A percentile compares a stretch with the other conserved stretches of the same genome.
These are phyloP conservation scores for Euborellia annulipes DNA, from an alignment of 1,140 invertebrate species.

Conservation along the genomic window DNA sequence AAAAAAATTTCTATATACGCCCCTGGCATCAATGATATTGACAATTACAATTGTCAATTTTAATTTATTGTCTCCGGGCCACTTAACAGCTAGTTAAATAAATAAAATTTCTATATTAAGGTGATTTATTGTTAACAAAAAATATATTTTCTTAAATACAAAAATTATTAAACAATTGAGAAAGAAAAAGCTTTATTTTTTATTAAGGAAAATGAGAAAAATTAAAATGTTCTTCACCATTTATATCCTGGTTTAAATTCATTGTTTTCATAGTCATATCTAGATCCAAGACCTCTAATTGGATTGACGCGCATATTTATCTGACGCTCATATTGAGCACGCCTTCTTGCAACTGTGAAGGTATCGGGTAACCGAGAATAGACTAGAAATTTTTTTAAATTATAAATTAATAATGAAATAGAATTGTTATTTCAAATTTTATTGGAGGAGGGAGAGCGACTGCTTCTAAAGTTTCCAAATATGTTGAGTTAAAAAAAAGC, in stretches of 20 bases:
- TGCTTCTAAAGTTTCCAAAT: slow-evolving; percentile 27
- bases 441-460: not conserved
- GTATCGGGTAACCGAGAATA: slow-evolving; percentile 30
- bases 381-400: slow-evolving; percentile 17
- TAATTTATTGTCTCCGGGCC: too few relatives aligned
- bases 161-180: too few relatives aligned
- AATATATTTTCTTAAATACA: too few relatives aligned
- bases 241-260: slow-evolving; percentile 29
- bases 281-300: slow-evolving; percentile 33
- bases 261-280: slow-evolving; percentile 42
- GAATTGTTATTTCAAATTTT: not conserved
- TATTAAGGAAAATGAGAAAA: too few relatives aligned
- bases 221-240: too few relatives aligned
- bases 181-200: too few relatives aligned
- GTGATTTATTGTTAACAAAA: too few relatives aligned
- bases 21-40: too few relatives aligned
- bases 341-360: slow-evolving; percentile 29
- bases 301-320: slow-evolving; percentile 31
- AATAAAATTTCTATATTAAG: too few relatives aligned
- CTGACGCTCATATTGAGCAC: slow-evolving; percentile 32
- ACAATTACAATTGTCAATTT: too few relatives aligned
- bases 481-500: slow-evolving; percentile 38
- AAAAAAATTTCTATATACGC: too few relatives aligned
- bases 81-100: too few relatives aligned
- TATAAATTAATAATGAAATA: not conserved